A percentile compares a stretch with the other conserved stretches of the same genome.
Conservation (phyloP, 30 jellyfish, hydroid and myxozoan species). For the Hydra vulgaris region DNA sequence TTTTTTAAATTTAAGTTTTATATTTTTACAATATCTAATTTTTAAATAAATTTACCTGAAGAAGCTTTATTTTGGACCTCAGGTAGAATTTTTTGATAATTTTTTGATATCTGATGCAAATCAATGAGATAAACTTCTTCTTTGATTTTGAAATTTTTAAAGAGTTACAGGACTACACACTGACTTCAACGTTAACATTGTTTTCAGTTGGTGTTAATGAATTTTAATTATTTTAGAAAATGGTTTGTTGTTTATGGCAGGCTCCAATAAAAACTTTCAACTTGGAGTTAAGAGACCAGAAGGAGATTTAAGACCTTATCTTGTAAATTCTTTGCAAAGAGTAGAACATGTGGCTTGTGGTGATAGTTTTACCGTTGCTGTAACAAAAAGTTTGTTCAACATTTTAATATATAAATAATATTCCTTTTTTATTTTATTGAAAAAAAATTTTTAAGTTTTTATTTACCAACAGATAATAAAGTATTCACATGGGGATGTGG, state of each 20-base stretch:
- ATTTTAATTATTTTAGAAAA: slow-evolving; percentile 29
- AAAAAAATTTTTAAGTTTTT: neutral
- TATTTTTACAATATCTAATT: too few species aligned
- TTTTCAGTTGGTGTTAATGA: neutral
- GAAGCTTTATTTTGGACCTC: too few species aligned
- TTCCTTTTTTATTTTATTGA: neutral
- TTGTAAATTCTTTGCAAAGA: slow-evolving; percentile 42
- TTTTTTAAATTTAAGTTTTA: too few species aligned
- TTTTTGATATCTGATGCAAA: too few species aligned
- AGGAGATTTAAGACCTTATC: slow-evolving; percentile 35
- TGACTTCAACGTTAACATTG: too few species aligned
- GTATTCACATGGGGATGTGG: slow-evolving; percentile 84
- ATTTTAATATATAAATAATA: neutral
- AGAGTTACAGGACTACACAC: too few species aligned
- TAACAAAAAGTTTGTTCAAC: slow-evolving; percentile 52
- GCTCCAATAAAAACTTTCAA: slow-evolving; percentile 50
- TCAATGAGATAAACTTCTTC: too few species aligned
- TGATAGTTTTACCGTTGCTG: slow-evolving; percentile 65
- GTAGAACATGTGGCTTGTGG: slow-evolving; percentile 77
- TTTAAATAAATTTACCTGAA: too few species aligned
- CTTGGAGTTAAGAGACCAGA: slow-evolving; percentile 68
- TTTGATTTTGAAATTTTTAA: too few species aligned
- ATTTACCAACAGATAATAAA: slow-evolving; percentile 42
- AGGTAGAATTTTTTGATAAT: too few species aligned
- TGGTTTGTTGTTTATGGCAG: slow-evolving; percentile 68